Percentiles rank a stretch among this genome's conserved stretches.
Conservation (phyloP, 2,888 invertebrate species). For the Drosophila suboccidentalis region DNA sequence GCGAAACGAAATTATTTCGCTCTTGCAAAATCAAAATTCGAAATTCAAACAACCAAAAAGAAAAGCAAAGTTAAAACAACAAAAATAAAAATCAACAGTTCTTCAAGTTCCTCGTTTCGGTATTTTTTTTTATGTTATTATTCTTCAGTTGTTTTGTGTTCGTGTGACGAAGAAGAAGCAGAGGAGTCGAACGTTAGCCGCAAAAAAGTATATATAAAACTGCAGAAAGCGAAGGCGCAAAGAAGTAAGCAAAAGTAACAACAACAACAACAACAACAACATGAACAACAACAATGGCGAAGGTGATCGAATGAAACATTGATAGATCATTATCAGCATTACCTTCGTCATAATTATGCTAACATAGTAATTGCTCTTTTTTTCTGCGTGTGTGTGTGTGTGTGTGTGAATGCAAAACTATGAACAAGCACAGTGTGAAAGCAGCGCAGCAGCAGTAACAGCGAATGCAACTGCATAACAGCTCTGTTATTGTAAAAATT, state of each 20-base stretch:
- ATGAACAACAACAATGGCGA: constrained; percentile 27
- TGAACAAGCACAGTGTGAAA: constrained; percentile 29
- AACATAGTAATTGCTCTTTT: constrained; percentile 4
- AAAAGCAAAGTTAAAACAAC: constrained; percentile 30
- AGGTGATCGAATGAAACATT: constrained; percentile 17
- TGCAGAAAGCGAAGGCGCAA: constrained; percentile 73
- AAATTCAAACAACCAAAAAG: constrained; percentile 14
- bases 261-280: constrained; percentile 23
- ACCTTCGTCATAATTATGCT: constrained; percentile 8
- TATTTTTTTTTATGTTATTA: constrained; percentile 66
- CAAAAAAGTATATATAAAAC: constrained; percentile 32
- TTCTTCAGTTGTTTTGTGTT: constrained; percentile 61
- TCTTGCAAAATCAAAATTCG: constrained; percentile 71
- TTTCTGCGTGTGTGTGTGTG: constrained; percentile 22
- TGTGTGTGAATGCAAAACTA: constrained; percentile 31
- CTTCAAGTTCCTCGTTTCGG: constrained; percentile 57
- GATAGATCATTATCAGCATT: constrained; percentile 15
- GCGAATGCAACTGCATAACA: constrained; percentile 20
- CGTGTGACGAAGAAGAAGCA: constrained; percentile 37
- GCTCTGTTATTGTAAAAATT: constrained; percentile 26
- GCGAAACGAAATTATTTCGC: constrained; percentile 52
- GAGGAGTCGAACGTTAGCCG: constrained; percentile 21
- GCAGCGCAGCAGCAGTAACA: constrained; percentile 17
- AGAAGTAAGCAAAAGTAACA: constrained; percentile 65
- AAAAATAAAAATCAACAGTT: constrained; percentile 28